Evolutionary conservation across 2,888 invertebrate genomes (phyloP).

Genomic region (Cloeon dipterum): DNA sequence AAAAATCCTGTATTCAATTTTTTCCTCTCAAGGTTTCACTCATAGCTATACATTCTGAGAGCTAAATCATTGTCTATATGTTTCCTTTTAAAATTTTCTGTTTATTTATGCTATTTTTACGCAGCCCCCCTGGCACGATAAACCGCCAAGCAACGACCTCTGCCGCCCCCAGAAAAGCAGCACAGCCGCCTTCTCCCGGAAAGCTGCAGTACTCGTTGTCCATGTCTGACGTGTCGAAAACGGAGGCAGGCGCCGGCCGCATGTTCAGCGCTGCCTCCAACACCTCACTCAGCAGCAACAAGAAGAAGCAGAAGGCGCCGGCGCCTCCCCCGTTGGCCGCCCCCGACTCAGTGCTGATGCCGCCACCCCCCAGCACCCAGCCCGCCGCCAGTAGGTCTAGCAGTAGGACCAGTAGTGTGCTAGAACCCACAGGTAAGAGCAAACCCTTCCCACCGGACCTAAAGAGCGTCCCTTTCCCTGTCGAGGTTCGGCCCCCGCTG

Average conservation of each 20-base stretch:
- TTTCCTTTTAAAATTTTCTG: too few species aligned
- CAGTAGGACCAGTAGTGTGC: background rate
- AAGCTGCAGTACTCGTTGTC: too few species aligned
- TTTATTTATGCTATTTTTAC: too few species aligned
- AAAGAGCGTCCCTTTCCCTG: too few species aligned
- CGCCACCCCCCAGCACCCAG: background rate
- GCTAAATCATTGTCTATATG: too few species aligned
- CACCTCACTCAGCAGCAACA: slow-evolving; percentile 19
- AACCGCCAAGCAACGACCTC: background rate
- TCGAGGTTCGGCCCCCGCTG: background rate
- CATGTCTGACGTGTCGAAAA: too few species aligned
- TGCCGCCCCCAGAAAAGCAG: background rate
- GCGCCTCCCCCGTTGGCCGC: slow-evolving; percentile 22
- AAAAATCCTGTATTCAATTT: too few species aligned
- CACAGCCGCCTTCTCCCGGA: too few species aligned
- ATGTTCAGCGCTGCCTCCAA: slow-evolving; percentile 5
- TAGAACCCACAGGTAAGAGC: background rate
- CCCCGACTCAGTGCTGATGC: slow-evolving; percentile 9
- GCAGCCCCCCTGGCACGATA: background rate
- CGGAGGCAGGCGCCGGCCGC: slow-evolving; percentile 26
- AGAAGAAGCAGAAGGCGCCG: slow-evolving; percentile 34
- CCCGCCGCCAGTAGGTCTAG: background rate
- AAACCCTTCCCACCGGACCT: background rate
- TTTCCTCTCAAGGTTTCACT: too few species aligned
- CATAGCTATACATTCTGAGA: too few species aligned